Percentiles rank a stretch among this genome's conserved stretches.
These are phyloP conservation scores for Caerostris extrusa DNA, from an alignment of 1,140 invertebrate genomes.

Conservation along the genomic window DNA sequence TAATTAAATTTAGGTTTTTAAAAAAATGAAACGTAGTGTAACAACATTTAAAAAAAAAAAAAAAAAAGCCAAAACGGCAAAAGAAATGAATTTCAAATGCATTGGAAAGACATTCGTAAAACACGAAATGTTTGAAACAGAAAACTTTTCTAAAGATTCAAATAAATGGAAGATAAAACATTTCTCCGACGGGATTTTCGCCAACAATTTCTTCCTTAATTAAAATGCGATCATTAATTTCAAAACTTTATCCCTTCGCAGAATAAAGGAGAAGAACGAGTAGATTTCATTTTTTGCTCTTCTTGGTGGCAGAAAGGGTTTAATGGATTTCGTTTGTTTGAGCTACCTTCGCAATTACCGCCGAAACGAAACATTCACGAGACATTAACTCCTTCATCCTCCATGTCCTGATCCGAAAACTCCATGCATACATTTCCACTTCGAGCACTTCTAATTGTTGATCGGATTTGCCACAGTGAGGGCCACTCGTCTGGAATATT, in stretches of 20 bases:
- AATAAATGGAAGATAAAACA: too few relatives aligned
- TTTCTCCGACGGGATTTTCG: not conserved
- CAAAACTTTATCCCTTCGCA: not conserved
- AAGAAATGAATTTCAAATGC: too few relatives aligned
- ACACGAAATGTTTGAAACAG: too few relatives aligned
- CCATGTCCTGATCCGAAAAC: conserved; percentile 22
- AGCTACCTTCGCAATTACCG: not conserved
- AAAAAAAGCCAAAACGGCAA: too few relatives aligned
- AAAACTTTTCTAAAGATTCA: too few relatives aligned
- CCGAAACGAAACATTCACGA: conserved; percentile 10
- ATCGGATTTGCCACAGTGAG: not conserved
- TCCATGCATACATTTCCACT: conserved; percentile 25
- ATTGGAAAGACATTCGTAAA: too few relatives aligned
- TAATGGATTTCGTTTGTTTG: conserved; percentile 25
- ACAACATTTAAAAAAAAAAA: too few relatives aligned
- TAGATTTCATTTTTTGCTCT: not conserved
- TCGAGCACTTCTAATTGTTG: not conserved
- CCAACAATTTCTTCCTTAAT: conserved; percentile 18
- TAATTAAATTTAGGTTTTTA: too few relatives aligned
- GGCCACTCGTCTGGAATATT: not conserved
- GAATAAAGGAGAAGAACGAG: not conserved
- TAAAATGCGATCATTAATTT: conserved; percentile 29
- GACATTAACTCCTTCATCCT: not conserved
- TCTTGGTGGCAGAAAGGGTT: not conserved
- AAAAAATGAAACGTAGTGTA: too few relatives aligned